Conservation (phyloP, 2,113 vertebrate species). For the Alectura lathami region DNA sequence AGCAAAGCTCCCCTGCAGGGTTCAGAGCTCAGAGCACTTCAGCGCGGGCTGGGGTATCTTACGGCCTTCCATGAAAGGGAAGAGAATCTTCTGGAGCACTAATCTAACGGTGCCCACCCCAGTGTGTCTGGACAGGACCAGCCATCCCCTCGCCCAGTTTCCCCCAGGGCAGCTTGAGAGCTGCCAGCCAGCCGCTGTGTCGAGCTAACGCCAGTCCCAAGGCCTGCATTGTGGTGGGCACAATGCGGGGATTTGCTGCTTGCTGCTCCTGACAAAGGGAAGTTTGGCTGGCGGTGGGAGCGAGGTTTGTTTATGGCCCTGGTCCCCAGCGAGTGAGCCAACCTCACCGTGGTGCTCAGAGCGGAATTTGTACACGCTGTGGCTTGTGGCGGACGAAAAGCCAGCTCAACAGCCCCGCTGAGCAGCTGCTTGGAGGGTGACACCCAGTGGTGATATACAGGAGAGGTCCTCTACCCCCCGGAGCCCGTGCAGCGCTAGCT, state of each 20-base stretch:
- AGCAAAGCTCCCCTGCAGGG: accelerated
- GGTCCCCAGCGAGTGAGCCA: not conserved
- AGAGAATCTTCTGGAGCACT: not conserved
- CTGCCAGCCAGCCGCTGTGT: not conserved
- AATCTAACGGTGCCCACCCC: not conserved
- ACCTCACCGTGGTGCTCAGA: not conserved
- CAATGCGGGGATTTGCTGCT: constrained; percentile 50
- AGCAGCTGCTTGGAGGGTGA: not conserved
- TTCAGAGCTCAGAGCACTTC: not conserved
- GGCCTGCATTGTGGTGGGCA: not conserved
- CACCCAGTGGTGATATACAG: not conserved
- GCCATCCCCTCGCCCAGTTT: not conserved
- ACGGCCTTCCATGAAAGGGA: not conserved
- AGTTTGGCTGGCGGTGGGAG: not conserved
- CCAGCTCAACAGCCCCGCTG: accelerated
- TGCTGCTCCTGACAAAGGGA: constrained; percentile 18
- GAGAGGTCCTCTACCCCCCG: not conserved
- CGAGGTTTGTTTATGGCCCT: not conserved
- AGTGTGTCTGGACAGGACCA: not conserved
- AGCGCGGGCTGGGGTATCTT: not conserved
- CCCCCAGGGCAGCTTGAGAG: not conserved
- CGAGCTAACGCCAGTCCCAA: not conserved
- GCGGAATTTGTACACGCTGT: not conserved
- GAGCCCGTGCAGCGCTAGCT: not conserved
- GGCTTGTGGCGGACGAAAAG: not conserved